These are phyloP conservation scores for Diuraphis noxia DNA, from an alignment of 1,140 invertebrate species.

Conservation along the genomic window DNA sequence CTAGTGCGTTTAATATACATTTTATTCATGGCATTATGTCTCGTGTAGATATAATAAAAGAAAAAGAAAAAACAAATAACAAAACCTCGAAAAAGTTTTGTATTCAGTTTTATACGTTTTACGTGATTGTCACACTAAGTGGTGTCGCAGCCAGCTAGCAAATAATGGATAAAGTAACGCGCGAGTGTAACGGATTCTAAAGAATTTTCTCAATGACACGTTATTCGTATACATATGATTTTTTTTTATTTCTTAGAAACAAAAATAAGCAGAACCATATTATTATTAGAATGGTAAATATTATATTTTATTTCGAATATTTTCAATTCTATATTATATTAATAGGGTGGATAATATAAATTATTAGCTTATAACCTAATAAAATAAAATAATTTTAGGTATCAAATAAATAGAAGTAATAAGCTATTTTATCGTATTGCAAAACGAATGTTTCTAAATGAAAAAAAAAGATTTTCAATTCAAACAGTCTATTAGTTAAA, in stretches of 20 bases:
- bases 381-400: too few species aligned
- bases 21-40: neutral
- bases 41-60: neutral
- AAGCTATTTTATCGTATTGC: neutral
- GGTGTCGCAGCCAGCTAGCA: neutral
- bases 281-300: neutral
- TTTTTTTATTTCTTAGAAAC: neutral
- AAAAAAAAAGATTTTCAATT: neutral
- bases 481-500: neutral
- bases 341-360: neutral
- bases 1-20: neutral
- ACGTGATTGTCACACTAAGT: conserved; percentile 15
- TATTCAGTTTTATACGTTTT: neutral
- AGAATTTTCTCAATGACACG: neutral
- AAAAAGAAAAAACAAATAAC: neutral
- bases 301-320: neutral
- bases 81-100: neutral
- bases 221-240: neutral
- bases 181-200: neutral
- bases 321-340: too few species aligned
- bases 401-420: neutral
- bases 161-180: neutral
- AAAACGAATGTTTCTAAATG: neutral
- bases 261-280: neutral
- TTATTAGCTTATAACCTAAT: too few species aligned